Conservation (phyloP, 1,140 invertebrate genomes). For the Heliothis virescens region DNA sequence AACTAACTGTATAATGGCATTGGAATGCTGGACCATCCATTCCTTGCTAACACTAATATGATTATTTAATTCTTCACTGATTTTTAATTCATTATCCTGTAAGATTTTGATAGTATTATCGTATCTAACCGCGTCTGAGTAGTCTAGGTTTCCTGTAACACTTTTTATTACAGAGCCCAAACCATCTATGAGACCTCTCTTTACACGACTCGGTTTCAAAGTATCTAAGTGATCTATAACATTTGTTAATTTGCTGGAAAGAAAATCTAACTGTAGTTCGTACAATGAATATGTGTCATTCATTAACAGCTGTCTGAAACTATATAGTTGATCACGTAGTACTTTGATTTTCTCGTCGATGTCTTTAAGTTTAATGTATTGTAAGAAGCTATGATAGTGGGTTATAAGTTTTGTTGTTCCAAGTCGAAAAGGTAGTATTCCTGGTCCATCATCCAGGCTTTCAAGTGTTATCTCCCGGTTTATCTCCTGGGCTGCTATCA, state of each 20-base stretch:
- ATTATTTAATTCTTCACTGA: constrained; percentile 52
- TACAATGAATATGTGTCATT: constrained; percentile 25
- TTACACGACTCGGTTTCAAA: constrained; percentile 35
- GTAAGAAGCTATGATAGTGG: constrained; percentile 45
- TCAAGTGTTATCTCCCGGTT: constrained; percentile 53
- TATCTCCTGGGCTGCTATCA: constrained; percentile 27
- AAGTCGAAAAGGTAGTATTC: constrained; percentile 52
- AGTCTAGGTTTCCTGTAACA: constrained; percentile 54
- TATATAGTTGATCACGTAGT: constrained; percentile 20
- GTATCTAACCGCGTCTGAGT: constrained; percentile 50
- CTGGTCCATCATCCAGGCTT: constrained; percentile 45
- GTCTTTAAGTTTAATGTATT: constrained; percentile 46
- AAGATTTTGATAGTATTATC: constrained; percentile 51
- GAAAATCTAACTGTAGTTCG: constrained; percentile 28
- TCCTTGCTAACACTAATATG: constrained; percentile 56
- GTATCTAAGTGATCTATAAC: constrained; percentile 38
- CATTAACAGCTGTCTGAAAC: constrained; percentile 1
- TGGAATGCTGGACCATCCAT: constrained; percentile 50
- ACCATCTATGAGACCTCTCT: constrained; percentile 54
- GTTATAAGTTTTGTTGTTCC: constrained; percentile 42
- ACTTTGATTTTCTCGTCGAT: constrained; percentile 39
- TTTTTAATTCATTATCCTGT: constrained; percentile 49
- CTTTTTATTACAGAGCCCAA: constrained; percentile 55
- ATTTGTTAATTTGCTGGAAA: constrained; percentile 24
- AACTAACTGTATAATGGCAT: constrained; percentile 50